phyloP scores from a whole-genome alignment of 2,888 invertebrate genomes.

The Stenodema calcarata region DNA sequence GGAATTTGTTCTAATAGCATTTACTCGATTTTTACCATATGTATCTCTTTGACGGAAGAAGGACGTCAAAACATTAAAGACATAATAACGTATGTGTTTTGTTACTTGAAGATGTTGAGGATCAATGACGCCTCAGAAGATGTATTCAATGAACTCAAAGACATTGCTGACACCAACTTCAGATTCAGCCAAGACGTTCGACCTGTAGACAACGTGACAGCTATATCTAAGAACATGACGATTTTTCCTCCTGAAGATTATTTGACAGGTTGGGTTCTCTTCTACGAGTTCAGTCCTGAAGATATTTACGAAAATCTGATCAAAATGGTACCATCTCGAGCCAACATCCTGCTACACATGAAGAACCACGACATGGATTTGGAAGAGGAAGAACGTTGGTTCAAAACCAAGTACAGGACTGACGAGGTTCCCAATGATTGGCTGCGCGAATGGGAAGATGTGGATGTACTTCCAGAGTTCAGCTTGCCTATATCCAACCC shows the following conservation, averaged over 20 bases:
- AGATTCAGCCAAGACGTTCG: constrained; percentile 71
- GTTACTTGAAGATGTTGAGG: constrained; percentile 77
- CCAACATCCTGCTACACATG: constrained; percentile 75
- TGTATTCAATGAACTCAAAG: constrained; percentile 75
- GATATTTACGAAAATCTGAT: constrained; percentile 64
- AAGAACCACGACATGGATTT: constrained; percentile 68
- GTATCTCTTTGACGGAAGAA: constrained; percentile 77
- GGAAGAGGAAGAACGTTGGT: constrained; percentile 80
- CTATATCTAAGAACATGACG: constrained; percentile 79
- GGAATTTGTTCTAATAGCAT: constrained; percentile 82
- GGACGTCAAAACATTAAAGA: constrained; percentile 75
- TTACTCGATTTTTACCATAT: constrained; percentile 70
- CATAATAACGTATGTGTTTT: constrained; percentile 78
- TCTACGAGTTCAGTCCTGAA: constrained; percentile 78
- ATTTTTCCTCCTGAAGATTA: constrained; percentile 79
- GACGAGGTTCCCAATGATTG: constrained; percentile 70
- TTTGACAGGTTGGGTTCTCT: constrained; percentile 70
- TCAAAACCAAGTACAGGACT: constrained; percentile 77
- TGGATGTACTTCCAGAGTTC: constrained; percentile 67
- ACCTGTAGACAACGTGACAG: constrained; percentile 80
- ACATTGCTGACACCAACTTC: constrained; percentile 74
- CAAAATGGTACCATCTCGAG: constrained; percentile 69
- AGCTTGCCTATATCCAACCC: constrained; percentile 73
- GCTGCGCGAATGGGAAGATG: constrained; percentile 70
- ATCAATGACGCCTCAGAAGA: constrained; percentile 72